Base-by-base conservation (phyloP, 1,140 invertebrate genomes). In the Drosophila albomicans region DNA sequence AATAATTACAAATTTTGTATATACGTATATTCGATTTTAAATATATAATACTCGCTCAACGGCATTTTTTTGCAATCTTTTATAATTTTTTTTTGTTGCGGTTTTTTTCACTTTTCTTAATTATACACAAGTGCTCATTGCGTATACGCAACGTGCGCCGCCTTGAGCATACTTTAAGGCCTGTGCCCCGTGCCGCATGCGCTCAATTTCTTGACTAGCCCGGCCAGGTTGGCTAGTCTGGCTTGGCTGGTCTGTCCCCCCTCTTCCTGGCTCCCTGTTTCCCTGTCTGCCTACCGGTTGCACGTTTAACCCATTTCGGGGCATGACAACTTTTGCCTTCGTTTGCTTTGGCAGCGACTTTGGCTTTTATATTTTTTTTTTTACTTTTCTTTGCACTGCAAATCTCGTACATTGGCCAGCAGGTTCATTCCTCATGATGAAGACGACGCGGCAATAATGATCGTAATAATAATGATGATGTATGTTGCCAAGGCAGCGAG, bases 291-390 rank as follows among this genome's bases (percentile, higher is more conserved):
- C 54, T 67, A 66, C 75, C 70, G 75, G 82, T 82, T 75, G 80
- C 84, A 84, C 84, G 84, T 87, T 87, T 87, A 88, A 81, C 84
- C 84, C 84, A 87, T 87, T 87, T 87, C 35, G 84, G 77, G 84
- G 67, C 84, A 87, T 78, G 77, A 88, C 84, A 88, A 87, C 84
- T 88, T 88, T 87, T 87, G 82, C 82, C 79, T 75, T 81, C 67
- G 68, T 74, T 75, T 69, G 70, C 70, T 43, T 43, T 13, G 41
- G n/a, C 41, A 13, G 35, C 35, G 52, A 46, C 68, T 78, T 78
- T 80, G 63, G 61, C 68, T 64, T 71, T 38, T 32, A 15, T 35
- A 7, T 67, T 67, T 61, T 7, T 43, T 43, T 13, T 43, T 43
- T 43, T 41, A 41, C 48, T 71, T 71, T 72, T 66, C 20, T 46